Evolutionary conservation across 2,113 vertebrate genomes (phyloP), one percentile per base, ranked within the genome.

Genomic region (Neotragus moschatus): DNA sequence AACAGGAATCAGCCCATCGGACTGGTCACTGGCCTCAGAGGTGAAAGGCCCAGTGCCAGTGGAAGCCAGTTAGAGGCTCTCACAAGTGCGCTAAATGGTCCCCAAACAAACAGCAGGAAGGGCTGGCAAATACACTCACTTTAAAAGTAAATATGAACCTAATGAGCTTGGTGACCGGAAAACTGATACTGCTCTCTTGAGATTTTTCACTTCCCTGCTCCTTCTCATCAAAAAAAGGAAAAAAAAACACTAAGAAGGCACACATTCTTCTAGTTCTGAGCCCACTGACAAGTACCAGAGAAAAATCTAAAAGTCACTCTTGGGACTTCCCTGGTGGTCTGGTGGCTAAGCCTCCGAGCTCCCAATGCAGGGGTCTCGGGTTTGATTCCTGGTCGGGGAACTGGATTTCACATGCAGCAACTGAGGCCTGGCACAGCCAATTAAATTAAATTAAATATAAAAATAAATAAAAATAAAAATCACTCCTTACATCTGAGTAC

Each of bases 141-240:
- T 95, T 81, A 17, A 98, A 97, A 97, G 96, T 98, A 98, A 98
- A 97, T 97, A 98, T 97, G 97, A 98, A 98, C 94, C 96, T 95
- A 97, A 96, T 87, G 96, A 96, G 96, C 45, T 53, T 89, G 39
- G 95, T 91, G 91, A 92, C 93, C 14, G 2, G 96, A 97, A 97
- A 97, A 94, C 81, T 85, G 73, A 96, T 93, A 85, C 75, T 88
- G 26, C 36, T 92, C 84, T 96, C 95, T 88, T 90, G 84, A 92
- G 75, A 96, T 93, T 96, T 97, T 95, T 70, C 79, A 92, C 26
- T 92, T 97, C 92, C 86, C 66, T 91, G 86, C 84, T 91, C 33
- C 53, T 91, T 79, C 63, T 84, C 87, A 92, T 84, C 47, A 49
- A 87, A 96, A 96, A 95, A 91, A 4, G 21, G 28, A 70, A 66